phyloP scores from a whole-genome alignment of 53 echinoderm and acorn worm species.

The Stichopus horrens region DNA sequence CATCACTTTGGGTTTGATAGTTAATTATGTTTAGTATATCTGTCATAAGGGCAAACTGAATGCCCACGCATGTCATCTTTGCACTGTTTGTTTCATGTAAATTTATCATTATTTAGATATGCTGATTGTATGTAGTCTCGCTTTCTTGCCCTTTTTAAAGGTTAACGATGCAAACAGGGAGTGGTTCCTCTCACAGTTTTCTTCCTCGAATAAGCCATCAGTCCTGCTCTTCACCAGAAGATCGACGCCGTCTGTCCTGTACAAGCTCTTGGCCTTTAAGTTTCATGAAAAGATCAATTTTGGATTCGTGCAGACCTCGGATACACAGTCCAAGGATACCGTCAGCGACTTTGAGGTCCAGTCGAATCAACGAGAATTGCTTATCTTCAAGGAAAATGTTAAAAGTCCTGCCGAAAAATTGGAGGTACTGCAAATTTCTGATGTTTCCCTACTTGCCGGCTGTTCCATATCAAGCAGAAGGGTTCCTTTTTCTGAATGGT shows the following conservation, averaged over 20 bases:
- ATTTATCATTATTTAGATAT: neutral
- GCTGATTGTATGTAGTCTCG: neutral
- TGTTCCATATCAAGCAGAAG: too few relatives aligned
- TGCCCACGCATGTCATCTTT: neutral
- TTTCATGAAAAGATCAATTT: constrained; percentile 67
- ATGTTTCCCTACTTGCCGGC: neutral
- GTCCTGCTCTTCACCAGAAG: constrained; percentile 76
- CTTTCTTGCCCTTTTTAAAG: constrained; percentile 38
- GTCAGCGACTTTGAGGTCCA: constrained; percentile 57
- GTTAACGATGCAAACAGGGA: constrained; percentile 68
- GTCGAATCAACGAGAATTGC: constrained; percentile 55
- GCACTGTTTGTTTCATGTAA: neutral
- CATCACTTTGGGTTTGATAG: too few relatives aligned
- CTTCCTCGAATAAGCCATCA: constrained; percentile 77
- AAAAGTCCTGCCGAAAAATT: constrained; percentile 63
- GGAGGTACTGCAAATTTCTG: constrained; percentile 53
- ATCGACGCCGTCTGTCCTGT: constrained; percentile 65
- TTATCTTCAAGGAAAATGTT: constrained; percentile 80
- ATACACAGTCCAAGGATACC: constrained; percentile 51
- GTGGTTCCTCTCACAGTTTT: constrained; percentile 65
- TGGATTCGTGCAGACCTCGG: constrained; percentile 67
- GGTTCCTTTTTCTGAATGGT: too few relatives aligned
- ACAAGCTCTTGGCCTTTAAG: constrained; percentile 62
- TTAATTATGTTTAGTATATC: too few relatives aligned
- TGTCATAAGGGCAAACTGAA: neutral